Percentiles rank a stretch among this genome's conserved stretches.
Conservation (phyloP, 1,140 invertebrate genomes). For the Lordiphosa stackelbergi region DNA sequence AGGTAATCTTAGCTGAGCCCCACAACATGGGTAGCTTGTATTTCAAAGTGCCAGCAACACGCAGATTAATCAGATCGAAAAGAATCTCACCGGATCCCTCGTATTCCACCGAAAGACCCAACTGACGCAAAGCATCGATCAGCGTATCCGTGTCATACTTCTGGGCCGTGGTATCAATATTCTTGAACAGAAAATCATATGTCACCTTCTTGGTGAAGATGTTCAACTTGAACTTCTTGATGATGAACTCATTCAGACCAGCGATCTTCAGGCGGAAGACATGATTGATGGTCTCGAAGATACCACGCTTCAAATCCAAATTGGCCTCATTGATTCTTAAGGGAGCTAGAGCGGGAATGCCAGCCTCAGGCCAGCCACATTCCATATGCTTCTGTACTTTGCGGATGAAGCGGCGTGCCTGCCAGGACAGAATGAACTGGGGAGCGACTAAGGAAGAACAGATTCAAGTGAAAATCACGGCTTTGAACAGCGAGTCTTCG, state of each 20-base stretch:
- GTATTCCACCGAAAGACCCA: conserved; percentile 67
- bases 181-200: conserved; percentile 61
- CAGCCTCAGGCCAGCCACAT: conserved; percentile 61
- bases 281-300: conserved; percentile 66
- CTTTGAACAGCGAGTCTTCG: too few species aligned
- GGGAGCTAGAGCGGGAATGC: conserved; percentile 66
- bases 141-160: conserved; percentile 67
- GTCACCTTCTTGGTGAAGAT: conserved; percentile 57
- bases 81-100: conserved; percentile 59
- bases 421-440: conserved; percentile 64
- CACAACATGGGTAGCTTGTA: conserved; percentile 70
- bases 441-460: conserved; percentile 43
- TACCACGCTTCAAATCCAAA: conserved; percentile 53
- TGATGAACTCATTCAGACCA: conserved; percentile 63
- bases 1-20: conserved; percentile 69
- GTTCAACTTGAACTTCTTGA: conserved; percentile 65
- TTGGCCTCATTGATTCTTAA: conserved; percentile 50
- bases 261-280: conserved; percentile 63
- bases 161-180: conserved; percentile 60
- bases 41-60: conserved; percentile 54
- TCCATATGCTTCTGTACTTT: conserved; percentile 69
- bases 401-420: conserved; percentile 62
- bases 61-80: conserved; percentile 63
- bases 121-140: conserved; percentile 60
- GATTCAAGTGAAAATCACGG: not conserved